Evolutionary conservation across 2,888 invertebrate genomes (phyloP), one percentile per base, ranked within the genome.

Genomic region (Trichogramma dendrolimi): DNA sequence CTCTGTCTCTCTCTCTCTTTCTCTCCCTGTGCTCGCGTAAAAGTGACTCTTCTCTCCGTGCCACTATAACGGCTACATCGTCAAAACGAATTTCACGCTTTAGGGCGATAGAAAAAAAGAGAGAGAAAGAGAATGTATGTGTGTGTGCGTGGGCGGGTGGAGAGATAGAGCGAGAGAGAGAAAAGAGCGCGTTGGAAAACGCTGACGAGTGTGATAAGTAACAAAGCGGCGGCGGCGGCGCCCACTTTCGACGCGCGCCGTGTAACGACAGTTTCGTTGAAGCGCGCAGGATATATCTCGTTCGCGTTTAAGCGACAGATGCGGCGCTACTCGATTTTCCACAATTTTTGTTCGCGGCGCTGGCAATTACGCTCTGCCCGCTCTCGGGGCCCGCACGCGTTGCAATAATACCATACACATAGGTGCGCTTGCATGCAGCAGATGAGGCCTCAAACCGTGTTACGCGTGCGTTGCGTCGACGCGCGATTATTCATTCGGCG

Each of bases 131-230:
- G 58, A 64, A 47, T 58, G 58, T 42, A 38, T 27, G 54, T 27
- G 47, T 52, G 58, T 57, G 57, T 50, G 64, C 63, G 60, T 61
- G 63, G 10, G 8, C 5, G 47, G 10, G 47, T 11, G 47, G 10
- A 11, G 6, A 8, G 6, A 5, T 11, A 8, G 11, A 8, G 11
- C 1, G 5, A 11, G 11, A 47, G 11, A 47, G 47, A 47, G 8
- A 8, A 5, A 11, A 11, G 14, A 14, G 61, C 65, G 68, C 65
- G 68, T 70, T 70, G 68, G 70, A 71, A 69, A 68, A 69, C 67
- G 69, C 68, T 62, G 63, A 62, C 60, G 51, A 47, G 47, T 8
- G 47, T 10, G 4, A n/a, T n/a, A n/a, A 10, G 41, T 39, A 38
- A 41, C 39, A 8, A 48, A 39, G 40, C 43, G 43, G 14, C 44